A percentile compares a stretch with the other conserved stretches of the same genome.
These are phyloP conservation scores for Xenops minutus DNA, from an alignment of 2,797 vertebrate species.

Conservation along the genomic window DNA sequence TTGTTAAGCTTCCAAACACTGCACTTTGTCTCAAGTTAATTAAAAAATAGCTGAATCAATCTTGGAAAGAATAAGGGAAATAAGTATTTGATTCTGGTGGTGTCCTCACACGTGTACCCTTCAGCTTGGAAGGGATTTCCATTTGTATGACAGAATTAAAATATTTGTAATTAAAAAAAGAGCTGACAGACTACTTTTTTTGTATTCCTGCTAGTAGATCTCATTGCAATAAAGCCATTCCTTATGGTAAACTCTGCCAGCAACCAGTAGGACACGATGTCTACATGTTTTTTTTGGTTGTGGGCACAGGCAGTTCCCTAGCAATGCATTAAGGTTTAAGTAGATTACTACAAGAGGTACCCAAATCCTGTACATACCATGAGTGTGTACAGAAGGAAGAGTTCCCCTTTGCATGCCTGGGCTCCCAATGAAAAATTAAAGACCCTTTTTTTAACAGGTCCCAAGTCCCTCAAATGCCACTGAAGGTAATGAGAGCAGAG, in stretches of 20 bases:
- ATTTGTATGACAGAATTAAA: slow-evolving; percentile 13
- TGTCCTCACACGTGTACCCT: not conserved
- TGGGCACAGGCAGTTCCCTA: not conserved
- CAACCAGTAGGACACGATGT: not conserved
- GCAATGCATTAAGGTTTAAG: slow-evolving; percentile 24
- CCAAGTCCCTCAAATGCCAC: not conserved
- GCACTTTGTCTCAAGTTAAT: slow-evolving; percentile 12
- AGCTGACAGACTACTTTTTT: not conserved
- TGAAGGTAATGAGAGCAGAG: not conserved
- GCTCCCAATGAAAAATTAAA: not conserved
- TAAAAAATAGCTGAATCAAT: slow-evolving; percentile 22
- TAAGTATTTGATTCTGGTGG: not conserved
- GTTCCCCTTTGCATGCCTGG: not conserved
- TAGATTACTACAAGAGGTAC: slow-evolving; percentile 2
- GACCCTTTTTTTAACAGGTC: not conserved
- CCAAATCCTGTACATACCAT: not conserved
- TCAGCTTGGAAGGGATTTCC: slow-evolving; percentile 23
- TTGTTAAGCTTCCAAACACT: slow-evolving; percentile 7
- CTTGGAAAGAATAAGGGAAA: not conserved
- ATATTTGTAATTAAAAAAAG: not conserved
- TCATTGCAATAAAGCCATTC: slow-evolving; percentile 11
- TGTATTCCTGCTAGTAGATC: not conserved
- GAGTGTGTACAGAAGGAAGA: not conserved
- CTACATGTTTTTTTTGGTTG: slow-evolving; percentile 2
- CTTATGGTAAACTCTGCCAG: slow-evolving; percentile 17